Evolutionary conservation across 1,140 invertebrate genomes (phyloP).

Genomic region (Trypoxylus dichotomus): DNA sequence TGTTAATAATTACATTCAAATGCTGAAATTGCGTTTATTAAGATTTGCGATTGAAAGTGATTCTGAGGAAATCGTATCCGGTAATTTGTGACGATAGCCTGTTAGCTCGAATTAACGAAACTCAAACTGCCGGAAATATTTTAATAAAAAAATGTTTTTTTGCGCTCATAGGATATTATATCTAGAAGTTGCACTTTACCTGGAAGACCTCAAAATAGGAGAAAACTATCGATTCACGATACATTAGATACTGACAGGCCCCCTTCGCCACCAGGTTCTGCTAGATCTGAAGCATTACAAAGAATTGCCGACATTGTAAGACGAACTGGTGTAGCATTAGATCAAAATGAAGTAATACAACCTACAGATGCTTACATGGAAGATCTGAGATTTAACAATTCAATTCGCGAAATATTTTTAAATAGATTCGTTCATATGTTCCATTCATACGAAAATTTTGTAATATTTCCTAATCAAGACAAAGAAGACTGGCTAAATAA

Average conservation of each 20-base stretch:
- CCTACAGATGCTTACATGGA: slow-evolving; percentile 77
- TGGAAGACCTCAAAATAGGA: slow-evolving; percentile 57
- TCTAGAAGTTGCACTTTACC: slow-evolving; percentile 61
- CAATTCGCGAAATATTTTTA: slow-evolving; percentile 91
- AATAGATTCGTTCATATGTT: slow-evolving; percentile 97
- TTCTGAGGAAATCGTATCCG: too few species aligned
- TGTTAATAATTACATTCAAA: too few species aligned
- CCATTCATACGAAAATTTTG: slow-evolving; percentile 93
- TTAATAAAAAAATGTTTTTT: too few species aligned
- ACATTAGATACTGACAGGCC: slow-evolving; percentile 69
- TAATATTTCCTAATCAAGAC: slow-evolving; percentile 90
- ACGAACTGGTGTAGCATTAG: slow-evolving; percentile 64
- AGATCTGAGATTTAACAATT: slow-evolving; percentile 89
- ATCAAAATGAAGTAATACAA: slow-evolving; percentile 48
- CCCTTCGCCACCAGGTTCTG: slow-evolving; percentile 60
- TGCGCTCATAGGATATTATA: slow-evolving; percentile 55
- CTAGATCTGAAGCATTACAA: slow-evolving; percentile 71
- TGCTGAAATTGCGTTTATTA: too few species aligned
- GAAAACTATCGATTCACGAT: slow-evolving; percentile 76
- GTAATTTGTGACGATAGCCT: too few species aligned
- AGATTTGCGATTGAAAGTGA: too few species aligned
- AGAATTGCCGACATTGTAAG: slow-evolving; percentile 78
- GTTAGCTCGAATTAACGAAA: too few species aligned
- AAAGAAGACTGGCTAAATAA: slow-evolving; percentile 88
- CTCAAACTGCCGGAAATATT: too few species aligned